phyloP scores from a whole-genome alignment of 2,113 vertebrate genomes.

The Vicugna pacos region DNA sequence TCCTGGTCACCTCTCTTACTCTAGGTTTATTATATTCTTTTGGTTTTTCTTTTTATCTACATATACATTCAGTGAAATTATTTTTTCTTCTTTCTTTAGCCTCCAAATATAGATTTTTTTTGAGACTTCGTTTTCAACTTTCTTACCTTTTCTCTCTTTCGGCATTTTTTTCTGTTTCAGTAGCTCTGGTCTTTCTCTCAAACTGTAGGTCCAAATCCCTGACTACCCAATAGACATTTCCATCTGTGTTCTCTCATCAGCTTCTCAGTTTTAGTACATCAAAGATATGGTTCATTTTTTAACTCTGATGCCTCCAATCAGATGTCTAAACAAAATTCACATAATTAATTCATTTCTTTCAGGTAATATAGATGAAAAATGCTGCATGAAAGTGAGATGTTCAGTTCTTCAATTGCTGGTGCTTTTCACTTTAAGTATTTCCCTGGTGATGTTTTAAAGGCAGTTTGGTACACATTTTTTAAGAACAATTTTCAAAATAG shows the following conservation, averaged over 20 bases:
- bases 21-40: slow-evolving; percentile 31
- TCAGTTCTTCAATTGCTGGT: background rate
- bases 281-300: background rate
- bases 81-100: slow-evolving; percentile 15
- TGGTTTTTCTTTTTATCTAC: slow-evolving; percentile 16
- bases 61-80: background rate
- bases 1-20: background rate
- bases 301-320: background rate
- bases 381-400: background rate
- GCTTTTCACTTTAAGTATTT: slow-evolving; percentile 2
- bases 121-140: background rate
- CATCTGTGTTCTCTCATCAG: background rate
- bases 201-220: background rate
- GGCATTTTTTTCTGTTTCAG: background rate
- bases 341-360: background rate
- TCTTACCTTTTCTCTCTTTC: slow-evolving; percentile 27
- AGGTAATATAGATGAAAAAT: background rate
- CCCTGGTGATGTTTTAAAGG: background rate
- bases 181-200: background rate
- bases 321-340: background rate
- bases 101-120: background rate
- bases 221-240: background rate
- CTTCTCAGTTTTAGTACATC: background rate
- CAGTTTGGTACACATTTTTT: background rate
- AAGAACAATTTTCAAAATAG: background rate